phyloP scores from a whole-genome alignment of 2,113 vertebrate genomes.

The Pterocles orientalis region DNA sequence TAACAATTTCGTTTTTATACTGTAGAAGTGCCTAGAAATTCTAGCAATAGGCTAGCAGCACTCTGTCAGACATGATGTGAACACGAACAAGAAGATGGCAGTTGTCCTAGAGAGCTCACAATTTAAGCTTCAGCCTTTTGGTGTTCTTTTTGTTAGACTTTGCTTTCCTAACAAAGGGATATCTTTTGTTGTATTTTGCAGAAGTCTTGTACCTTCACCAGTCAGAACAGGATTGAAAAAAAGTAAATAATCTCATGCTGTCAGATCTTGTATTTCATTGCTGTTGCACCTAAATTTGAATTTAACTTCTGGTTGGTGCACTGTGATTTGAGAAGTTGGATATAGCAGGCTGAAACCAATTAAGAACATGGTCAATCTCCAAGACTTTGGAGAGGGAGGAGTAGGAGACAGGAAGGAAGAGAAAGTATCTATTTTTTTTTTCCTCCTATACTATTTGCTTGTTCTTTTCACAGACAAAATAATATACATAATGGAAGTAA shows the following conservation, averaged over 20 bases:
- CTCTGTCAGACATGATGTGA: not conserved
- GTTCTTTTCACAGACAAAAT: not conserved
- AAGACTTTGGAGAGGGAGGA: not conserved
- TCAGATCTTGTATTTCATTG: not conserved
- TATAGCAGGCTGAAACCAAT: constrained; percentile 13
- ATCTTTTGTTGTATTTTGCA: not conserved
- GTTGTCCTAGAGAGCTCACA: not conserved
- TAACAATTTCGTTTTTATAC: not conserved
- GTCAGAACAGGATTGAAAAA: not conserved
- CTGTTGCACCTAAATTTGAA: not conserved
- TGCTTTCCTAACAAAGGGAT: not conserved
- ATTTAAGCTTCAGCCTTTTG: not conserved
- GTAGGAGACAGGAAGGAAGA: not conserved
- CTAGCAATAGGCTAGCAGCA: not conserved
- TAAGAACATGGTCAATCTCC: not conserved
- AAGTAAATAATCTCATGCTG: not conserved
- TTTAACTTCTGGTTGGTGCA: not conserved
- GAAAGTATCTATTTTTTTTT: not conserved
- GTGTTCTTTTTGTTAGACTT: not conserved
- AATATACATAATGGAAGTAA: not conserved
- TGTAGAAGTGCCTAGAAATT: not conserved
- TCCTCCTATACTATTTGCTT: not conserved
- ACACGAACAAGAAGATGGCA: not conserved
- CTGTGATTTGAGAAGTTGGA: not conserved
- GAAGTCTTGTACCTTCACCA: not conserved